Evolutionary conservation across 2,888 invertebrate species (phyloP), one percentile per base, ranked within the genome.

Genomic region (Anoplius nigerrimus): DNA sequence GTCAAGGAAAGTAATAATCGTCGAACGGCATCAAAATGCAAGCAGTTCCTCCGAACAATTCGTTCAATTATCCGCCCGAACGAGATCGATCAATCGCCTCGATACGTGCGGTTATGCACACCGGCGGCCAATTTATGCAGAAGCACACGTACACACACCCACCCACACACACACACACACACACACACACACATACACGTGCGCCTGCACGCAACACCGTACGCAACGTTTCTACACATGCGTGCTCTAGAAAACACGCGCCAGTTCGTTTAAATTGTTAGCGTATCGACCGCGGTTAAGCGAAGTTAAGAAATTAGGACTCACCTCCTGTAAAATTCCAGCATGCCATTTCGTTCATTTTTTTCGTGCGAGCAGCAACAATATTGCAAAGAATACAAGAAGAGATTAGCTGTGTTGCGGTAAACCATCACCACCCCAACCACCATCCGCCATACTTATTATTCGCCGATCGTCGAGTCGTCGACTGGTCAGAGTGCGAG

Each of bases 331-430:
- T 81, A 81, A 83, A 87, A 86, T 84, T 85, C 84, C 88, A 84
- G 83, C 88, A 88, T 88, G 88, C 87, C 88, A 88, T 84, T 84
- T 83, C 80, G 85, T 85, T 85, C 82, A 82, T 86, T 86, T 87
- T 84, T 86, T 83, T 85, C 87, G 88, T 88, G 88, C 86, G 88
- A 86, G 87, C 88, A 87, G 87, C 88, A 87, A 87, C 85, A 85
- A 85, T 84, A 87, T 88, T 88, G 86, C 85, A 87, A 88, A 88
- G 86, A 88, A 88, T 88, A 88, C 84, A 88, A 88, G 86, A 88
- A 85, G 83, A 85, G 71, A 88, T 88, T 88, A 88, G 88, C 87
- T 76, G 77, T 79, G 83, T 82, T 79, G 80, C 76, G 82, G 72
- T 84, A 82, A 82, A 87, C 87, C 85, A 84, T 78, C 85, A 86